These are phyloP conservation scores for Tetramorium bicarinatum DNA, from an alignment of 2,888 invertebrate genomes.

Conservation along the genomic window DNA sequence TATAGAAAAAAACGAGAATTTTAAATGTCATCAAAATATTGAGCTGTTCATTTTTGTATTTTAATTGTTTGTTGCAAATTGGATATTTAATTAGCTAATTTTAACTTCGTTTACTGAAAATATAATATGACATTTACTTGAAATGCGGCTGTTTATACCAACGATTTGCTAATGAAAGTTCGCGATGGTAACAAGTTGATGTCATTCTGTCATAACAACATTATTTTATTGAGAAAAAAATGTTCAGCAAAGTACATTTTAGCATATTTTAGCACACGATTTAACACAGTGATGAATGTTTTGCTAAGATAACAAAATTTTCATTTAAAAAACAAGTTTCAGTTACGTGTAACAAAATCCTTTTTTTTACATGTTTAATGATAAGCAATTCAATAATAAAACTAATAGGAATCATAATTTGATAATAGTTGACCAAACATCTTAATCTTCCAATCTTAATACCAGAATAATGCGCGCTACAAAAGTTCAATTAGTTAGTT, in stretches of 20 bases:
- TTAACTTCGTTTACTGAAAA: not conserved
- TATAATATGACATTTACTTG: not conserved
- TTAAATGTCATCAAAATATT: not conserved
- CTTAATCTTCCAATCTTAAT: not conserved
- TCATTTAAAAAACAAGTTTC: not conserved
- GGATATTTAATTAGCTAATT: not conserved
- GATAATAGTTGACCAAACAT: not conserved
- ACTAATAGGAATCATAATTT: constrained; percentile 5
- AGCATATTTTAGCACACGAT: constrained; percentile 1
- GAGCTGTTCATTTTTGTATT: not conserved
- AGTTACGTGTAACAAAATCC: not conserved
- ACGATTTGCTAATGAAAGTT: constrained; percentile 9
- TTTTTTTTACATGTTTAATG: not conserved
- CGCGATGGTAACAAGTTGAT: constrained; percentile 12
- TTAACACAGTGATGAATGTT: not conserved
- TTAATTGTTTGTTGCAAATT: not conserved
- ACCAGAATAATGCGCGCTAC: not conserved
- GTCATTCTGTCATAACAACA: not conserved
- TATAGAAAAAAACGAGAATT: too few species aligned
- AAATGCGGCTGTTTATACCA: not conserved
- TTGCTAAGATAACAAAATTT: not conserved
- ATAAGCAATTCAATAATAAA: constrained; percentile 4
- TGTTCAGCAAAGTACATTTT: not conserved
- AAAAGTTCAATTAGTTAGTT: constrained; percentile 10
- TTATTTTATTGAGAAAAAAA: constrained; percentile 18